Evolutionary conservation across 2,888 invertebrate genomes (phyloP), one percentile per base, ranked within the genome.

Genomic region (Tanypteryx hageni): DNA sequence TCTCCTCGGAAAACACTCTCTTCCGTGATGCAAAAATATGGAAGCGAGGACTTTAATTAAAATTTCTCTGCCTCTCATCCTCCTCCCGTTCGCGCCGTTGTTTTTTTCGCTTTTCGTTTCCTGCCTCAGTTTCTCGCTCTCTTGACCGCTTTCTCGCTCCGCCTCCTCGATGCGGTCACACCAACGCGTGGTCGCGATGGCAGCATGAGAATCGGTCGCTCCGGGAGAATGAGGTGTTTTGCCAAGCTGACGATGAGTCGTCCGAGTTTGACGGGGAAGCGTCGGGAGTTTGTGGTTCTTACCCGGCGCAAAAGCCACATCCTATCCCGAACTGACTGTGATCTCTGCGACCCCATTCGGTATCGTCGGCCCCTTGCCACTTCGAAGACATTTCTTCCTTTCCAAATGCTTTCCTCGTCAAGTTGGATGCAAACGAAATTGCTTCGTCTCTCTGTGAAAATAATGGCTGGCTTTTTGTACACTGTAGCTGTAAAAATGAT

Each of bases 261-360:
- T 44, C 44, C 44, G 13, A 44, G 64, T 44, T 44, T 22, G 61
- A 61, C 89, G 31, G 61, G 68, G 61, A 61, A 61, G 86, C 86
- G 61, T 86, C 86, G 86, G 89, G 64, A 10, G 61, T 76, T 89
- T 61, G 61, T 44, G 89, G 61, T 89, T n/a, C 44, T 56, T 64
- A 56, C 64, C 64, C 89, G 44, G n/a, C 18, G 16, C 31, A 64
- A 27, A 68, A 89, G 89, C 89, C 64, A 89, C 89, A 89, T 89
- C 89, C 89, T 89, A 64, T n/a, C 64, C 16, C 22, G 68, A 68
- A 61, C 61, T 7, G 86, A 9, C 11, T 22, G 61, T 27, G 18
- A 68, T 68, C 68, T 68, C 27, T n/a, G 22, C 76, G 76, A 76
- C 76, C 76, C 76, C 76, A 27, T 76, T 76, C 76, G 11, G 10